Evolutionary conservation across 2,113 vertebrate genomes (phyloP), one percentile per base, ranked within the genome.

Genomic region (Trogon surrucura): DNA sequence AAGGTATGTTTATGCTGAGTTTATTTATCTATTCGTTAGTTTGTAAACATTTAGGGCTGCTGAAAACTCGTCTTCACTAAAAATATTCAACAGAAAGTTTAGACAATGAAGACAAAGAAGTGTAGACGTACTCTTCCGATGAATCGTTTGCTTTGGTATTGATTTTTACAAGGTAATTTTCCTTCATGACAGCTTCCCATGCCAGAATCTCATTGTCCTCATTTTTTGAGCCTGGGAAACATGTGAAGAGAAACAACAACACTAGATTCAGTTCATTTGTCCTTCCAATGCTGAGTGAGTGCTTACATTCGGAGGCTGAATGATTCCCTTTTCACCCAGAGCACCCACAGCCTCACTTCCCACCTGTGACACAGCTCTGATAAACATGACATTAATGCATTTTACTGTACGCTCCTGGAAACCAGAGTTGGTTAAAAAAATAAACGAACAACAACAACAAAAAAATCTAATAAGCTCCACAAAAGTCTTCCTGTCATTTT

Each of bases 141-240:
- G 94, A 85, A 84, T 98, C 98, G 1, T 53, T 96, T 87, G 97
- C 93, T 80, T 98, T 98, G 22, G 97, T 98, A 92, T 98, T 98
- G 94, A 97, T 94, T 97, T 98, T 98, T 89, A 98, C 98, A 1
- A 98, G 98, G 89, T 98, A 98, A 73, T 98, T 98, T 90, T 98
- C 98, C 92, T 98, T 98, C 98, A 98, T 98, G 94, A 98, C 98
- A 19, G 98, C 98, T 91, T 98, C 98, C 98, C 98, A 98, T 0
- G 98, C 96, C 96, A 98, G 90, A 29, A 97, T 98, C 93, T 98
- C 97, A 6, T 98, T 96, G 93, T 98, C 98, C 57, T 98, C 98
- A 23, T 98, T 98, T 80, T 56, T 98, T 69, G 96, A 96, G 93
- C 98, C 98, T 98, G 50, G 10, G 18, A 82, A 95, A 88, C 1